phyloP scores from a whole-genome alignment of 2,797 vertebrate species.

The Merluccius polli region DNA sequence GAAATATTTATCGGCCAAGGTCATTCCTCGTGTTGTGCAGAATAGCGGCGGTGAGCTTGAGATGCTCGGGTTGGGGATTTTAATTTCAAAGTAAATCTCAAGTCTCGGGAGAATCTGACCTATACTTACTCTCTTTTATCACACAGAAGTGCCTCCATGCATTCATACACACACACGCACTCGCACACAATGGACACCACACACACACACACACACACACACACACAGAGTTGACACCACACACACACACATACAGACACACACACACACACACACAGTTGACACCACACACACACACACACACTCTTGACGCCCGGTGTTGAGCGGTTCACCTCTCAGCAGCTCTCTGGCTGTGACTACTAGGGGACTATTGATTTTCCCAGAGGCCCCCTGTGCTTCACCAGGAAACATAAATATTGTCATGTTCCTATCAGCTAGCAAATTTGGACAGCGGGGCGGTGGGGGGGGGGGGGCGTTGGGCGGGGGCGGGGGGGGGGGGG shows the following conservation, averaged over 20 bases:
- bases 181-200: background rate
- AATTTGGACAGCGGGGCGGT: conserved; percentile 37
- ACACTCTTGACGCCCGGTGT: conserved; percentile 29
- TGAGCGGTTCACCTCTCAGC: conserved; percentile 35
- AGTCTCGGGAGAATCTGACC: background rate
- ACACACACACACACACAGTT: conserved; percentile 30
- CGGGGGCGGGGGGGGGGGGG: conserved; percentile 10
- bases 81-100: background rate
- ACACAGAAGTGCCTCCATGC: background rate
- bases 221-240: background rate
- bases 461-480: no score
- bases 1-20: background rate
- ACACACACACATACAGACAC: conserved; percentile 8
- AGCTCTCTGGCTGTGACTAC: conserved; percentile 49
- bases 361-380: conserved; percentile 62
- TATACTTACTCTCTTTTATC: background rate
- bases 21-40: background rate
- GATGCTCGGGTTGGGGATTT: background rate
- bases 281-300: conserved; percentile 24
- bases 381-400: conserved; percentile 26
- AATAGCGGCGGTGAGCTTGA: no score
- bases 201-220: conserved; percentile 26
- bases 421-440: conserved; percentile 44
- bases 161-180: background rate
- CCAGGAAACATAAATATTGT: conserved; percentile 53